Evolutionary conservation across 2,888 invertebrate species (phyloP).

Genomic region (Choreutis nemorana): DNA sequence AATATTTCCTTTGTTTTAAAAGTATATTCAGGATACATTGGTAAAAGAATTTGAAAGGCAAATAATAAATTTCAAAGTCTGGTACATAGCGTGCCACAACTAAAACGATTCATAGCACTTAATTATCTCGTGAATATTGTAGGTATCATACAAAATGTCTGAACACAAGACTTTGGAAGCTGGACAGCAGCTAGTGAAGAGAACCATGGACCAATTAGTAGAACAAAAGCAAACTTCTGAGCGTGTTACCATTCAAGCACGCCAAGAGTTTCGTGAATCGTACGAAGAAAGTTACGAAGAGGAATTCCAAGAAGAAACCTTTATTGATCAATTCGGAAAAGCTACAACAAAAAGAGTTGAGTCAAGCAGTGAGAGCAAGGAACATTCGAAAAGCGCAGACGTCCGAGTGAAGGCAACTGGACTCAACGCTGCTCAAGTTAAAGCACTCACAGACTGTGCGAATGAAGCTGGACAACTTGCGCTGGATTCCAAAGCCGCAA

Average conservation of each 20-base stretch:
- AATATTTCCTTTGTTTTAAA: no score
- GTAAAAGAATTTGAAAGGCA: no score
- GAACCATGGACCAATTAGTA: conserved; percentile 54
- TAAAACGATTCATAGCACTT: no score
- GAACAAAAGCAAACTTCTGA: conserved; percentile 47
- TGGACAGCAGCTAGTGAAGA: conserved; percentile 54
- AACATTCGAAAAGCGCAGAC: conserved; percentile 56
- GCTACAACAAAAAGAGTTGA: conserved; percentile 52
- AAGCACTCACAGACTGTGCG: conserved; percentile 58
- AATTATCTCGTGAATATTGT: conserved; percentile 4
- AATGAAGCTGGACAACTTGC: conserved; percentile 58
- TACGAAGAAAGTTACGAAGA: conserved; percentile 59
- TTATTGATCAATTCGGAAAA: conserved; percentile 51
- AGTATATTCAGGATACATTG: no score
- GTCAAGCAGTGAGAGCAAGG: conserved; percentile 57
- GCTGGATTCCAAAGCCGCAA: conserved; percentile 52
- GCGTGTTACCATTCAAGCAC: conserved; percentile 49
- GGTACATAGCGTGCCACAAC: no score
- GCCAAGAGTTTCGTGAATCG: conserved; percentile 57
- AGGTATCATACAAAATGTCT: conserved; percentile 34
- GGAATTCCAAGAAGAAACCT: conserved; percentile 57
- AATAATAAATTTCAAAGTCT: no score
- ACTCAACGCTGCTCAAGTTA: conserved; percentile 49
- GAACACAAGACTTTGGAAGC: conserved; percentile 42
- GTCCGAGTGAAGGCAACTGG: conserved; percentile 57